Conservation (phyloP, 2,113 vertebrate species). For the Oceanodroma tethys region DNA sequence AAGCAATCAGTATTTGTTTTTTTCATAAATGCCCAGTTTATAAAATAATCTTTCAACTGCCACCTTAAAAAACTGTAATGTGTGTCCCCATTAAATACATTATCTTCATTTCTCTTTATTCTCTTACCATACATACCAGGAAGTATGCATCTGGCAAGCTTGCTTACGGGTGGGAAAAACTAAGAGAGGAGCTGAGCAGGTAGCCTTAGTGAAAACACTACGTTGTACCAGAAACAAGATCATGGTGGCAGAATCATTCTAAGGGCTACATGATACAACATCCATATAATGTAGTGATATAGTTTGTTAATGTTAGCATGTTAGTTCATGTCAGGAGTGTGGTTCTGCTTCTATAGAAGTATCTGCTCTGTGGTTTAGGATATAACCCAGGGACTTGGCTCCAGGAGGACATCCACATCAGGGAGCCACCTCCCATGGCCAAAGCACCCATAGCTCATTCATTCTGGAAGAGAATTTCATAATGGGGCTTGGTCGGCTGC, state of each 20-base stretch:
- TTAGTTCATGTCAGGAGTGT: background rate
- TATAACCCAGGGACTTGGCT: background rate
- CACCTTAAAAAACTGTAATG: background rate
- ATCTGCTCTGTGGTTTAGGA: background rate
- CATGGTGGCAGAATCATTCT: background rate
- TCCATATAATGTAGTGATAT: accelerated
- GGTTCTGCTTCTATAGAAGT: background rate
- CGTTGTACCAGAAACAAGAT: background rate
- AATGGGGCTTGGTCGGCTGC: background rate
- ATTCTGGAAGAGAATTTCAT: background rate
- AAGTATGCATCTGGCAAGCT: background rate
- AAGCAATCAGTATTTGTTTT: background rate
- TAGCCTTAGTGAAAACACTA: background rate
- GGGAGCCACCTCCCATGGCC: background rate
- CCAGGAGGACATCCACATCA: too few species aligned
- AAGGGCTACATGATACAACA: accelerated
- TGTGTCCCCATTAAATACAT: background rate
- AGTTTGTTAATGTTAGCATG: background rate
- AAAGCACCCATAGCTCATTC: background rate
- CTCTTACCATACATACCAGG: accelerated
- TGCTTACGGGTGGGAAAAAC: background rate
- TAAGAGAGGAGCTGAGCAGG: background rate
- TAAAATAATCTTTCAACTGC: background rate
- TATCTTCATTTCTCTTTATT: background rate
- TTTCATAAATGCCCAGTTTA: background rate